Evolutionary conservation across 1,140 invertebrate species (phyloP), one percentile per base, ranked within the genome.

Genomic region (Glomeris maerens): DNA sequence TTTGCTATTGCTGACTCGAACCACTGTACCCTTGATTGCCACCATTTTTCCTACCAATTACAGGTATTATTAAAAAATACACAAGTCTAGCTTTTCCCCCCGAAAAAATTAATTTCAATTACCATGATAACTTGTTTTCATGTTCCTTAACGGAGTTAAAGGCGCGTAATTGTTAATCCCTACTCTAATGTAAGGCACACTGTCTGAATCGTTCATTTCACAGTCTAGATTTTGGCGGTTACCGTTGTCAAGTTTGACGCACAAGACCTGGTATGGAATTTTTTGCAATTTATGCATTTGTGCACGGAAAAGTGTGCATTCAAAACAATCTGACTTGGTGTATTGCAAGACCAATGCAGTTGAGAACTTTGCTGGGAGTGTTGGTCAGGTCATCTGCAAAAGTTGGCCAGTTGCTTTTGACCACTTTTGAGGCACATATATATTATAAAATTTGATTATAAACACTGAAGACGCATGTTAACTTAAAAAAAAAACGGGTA

Each of bases 11-110:
- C 84, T 78, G 5, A 87, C 81, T 62, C 86, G 73, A 46, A 88
- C 84, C 0, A 95, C 83, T 52, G 84, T 89, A 0, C 91, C 91
- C 62, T 79, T 78, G 1, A 92, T 74, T 20, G 80, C 78, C 1
- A 93, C 74, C 56, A 91, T 74, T 72, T 88, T 89, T 14, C 82
- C 84, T 84, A 55, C 26, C 67, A 68, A 54, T 44, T 57, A 44
- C 41, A 29, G 48, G 22, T 27, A 56, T 28, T 26, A 7, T 25
- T 10, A 38, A 51, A 26, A 44, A 44, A 45, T 27, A 27, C 28
- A 27, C 13, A 14, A 10, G n/a, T 5, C 5, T 2, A 50, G 45
- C 25, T 22, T 1, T 7, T 52, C 7, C 28, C 3, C 28, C 28
- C 4, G 28, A 26, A 23, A 26, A 23, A 23, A 45, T 23, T 45